Evolutionary conservation across 2,888 invertebrate genomes (phyloP).

Genomic region (Nymphalis urticae): DNA sequence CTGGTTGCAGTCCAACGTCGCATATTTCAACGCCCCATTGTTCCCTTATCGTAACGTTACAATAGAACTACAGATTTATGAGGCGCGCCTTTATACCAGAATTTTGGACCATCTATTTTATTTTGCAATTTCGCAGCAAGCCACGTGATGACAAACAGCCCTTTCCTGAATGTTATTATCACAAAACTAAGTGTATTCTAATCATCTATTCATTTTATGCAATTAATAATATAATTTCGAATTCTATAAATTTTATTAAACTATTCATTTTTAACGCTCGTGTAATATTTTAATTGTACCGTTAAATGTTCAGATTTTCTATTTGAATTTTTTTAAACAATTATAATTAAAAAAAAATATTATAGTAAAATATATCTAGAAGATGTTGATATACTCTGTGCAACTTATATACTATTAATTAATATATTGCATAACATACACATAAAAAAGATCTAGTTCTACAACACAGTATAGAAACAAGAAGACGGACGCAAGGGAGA

Average conservation of each 20-base stretch:
- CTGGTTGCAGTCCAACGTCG: slow-evolving; percentile 41
- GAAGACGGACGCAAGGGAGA: slow-evolving; percentile 17
- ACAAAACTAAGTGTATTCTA: background rate
- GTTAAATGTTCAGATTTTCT: background rate
- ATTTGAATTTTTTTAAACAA: background rate
- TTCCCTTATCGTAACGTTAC: slow-evolving; percentile 56
- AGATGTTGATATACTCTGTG: background rate
- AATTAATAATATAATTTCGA: background rate
- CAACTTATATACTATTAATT: background rate
- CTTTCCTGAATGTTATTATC: slow-evolving; percentile 7
- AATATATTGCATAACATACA: slow-evolving; percentile 4
- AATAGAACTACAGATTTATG: slow-evolving; percentile 54
- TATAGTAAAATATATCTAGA: background rate
- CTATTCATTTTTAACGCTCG: background rate
- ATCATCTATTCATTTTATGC: background rate
- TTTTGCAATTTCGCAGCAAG: slow-evolving; percentile 34
- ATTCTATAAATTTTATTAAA: background rate
- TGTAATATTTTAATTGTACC: background rate
- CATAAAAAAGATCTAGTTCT: slow-evolving; percentile 9
- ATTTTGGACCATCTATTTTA: slow-evolving; percentile 37
- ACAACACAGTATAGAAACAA: slow-evolving; percentile 9
- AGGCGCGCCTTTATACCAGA: slow-evolving; percentile 33
- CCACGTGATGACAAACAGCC: slow-evolving; percentile 28
- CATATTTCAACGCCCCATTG: slow-evolving; percentile 59
- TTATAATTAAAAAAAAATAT: background rate